Conservation (phyloP, 2,113 vertebrate species). For the Chaetops frenatus region DNA sequence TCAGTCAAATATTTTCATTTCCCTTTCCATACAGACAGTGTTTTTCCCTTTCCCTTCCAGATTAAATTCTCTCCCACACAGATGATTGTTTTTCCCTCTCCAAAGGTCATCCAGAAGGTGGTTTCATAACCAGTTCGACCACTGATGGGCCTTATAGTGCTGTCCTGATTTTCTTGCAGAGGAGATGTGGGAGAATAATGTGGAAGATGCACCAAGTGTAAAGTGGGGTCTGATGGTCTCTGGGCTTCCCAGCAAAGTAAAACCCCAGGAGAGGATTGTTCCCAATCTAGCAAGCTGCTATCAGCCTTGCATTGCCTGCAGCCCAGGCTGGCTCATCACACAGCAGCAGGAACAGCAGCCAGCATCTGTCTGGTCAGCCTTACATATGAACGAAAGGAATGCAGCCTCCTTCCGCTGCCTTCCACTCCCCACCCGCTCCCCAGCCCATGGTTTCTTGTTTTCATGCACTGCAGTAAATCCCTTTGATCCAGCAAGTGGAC, state of each 20-base stretch:
- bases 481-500: background rate
- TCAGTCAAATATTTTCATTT: constrained; percentile 70
- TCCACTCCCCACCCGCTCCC: background rate
- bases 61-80: constrained; percentile 52
- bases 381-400: constrained; percentile 36
- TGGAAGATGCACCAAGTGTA: background rate
- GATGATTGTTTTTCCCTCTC: constrained; percentile 19
- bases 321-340: background rate
- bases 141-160: background rate
- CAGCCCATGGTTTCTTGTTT: background rate
- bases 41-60: constrained; percentile 58
- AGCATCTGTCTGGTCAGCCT: constrained; percentile 26
- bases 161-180: background rate
- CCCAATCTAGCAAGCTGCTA: background rate
- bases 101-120: constrained; percentile 20
- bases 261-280: background rate
- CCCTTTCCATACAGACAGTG: constrained; percentile 64
- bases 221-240: background rate
- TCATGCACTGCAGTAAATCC: background rate
- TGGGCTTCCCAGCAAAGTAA: background rate
- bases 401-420: constrained; percentile 16
- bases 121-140: constrained; percentile 11
- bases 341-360: background rate
- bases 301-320: background rate
- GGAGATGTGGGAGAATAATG: background rate